phyloP scores from a whole-genome alignment of 2,888 invertebrate species.

The Elysia crispata region DNA sequence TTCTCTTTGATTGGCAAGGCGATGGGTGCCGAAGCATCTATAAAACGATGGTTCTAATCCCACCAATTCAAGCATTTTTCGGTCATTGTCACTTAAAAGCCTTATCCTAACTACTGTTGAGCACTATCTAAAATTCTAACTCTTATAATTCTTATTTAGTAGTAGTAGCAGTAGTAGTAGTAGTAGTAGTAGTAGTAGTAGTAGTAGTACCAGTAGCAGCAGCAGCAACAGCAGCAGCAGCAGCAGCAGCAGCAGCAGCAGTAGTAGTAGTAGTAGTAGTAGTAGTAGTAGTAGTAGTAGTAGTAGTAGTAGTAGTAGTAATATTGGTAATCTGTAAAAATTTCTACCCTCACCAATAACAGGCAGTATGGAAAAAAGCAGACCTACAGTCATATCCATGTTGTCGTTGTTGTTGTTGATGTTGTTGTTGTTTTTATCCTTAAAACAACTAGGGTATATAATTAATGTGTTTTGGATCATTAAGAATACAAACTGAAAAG shows the following conservation, averaged over 20 bases:
- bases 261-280: not conserved
- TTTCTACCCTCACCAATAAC: not conserved
- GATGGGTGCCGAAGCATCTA: too few relatives aligned
- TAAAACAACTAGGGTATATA: not conserved
- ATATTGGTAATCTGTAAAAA: not conserved
- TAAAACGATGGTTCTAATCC: too few relatives aligned
- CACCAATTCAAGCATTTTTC: too few relatives aligned
- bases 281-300: not conserved
- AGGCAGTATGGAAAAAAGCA: not conserved
- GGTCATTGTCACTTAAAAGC: too few relatives aligned
- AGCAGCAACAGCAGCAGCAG: not conserved
- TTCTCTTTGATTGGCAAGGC: too few relatives aligned
- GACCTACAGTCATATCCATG: not conserved
- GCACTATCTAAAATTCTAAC: too few relatives aligned
- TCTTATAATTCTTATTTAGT: too few relatives aligned
- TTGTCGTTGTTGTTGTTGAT: not conserved
- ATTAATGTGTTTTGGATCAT: too few relatives aligned
- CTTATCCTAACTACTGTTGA: too few relatives aligned
- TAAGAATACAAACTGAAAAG: too few relatives aligned
- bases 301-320: not conserved
- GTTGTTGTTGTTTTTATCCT: too few relatives aligned
- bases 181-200: not conserved
- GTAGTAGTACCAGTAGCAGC: not conserved
- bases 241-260: not conserved
- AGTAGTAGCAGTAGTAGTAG: not conserved